Conservation (phyloP, 2,113 vertebrate species). For the Regulus satrapa region DNA sequence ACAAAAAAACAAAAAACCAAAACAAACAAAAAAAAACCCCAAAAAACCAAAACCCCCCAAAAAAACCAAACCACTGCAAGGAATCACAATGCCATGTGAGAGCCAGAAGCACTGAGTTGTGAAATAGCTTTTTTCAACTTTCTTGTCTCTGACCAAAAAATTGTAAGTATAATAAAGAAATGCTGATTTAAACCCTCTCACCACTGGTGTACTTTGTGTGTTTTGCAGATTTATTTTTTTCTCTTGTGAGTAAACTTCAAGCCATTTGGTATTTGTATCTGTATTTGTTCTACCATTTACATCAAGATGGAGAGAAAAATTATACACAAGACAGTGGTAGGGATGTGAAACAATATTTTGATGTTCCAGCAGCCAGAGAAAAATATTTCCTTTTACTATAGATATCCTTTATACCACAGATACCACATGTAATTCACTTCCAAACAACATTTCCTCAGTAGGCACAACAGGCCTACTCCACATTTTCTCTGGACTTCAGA, state of each 20-base stretch:
- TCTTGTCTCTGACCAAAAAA: neutral
- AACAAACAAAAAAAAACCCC: no score
- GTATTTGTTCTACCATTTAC: neutral
- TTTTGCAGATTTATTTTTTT: neutral
- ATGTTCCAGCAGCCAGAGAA: neutral
- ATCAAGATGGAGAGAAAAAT: neutral
- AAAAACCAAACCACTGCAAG: neutral
- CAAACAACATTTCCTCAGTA: neutral
- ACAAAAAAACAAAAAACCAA: no score
- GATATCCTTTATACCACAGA: neutral
- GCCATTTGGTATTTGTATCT: neutral
- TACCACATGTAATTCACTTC: neutral
- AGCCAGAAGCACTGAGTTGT: neutral
- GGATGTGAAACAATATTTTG: neutral
- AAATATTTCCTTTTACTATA: neutral
- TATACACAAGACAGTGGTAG: neutral
- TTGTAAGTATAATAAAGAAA: neutral
- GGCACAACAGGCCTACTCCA: neutral
- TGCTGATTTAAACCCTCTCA: neutral
- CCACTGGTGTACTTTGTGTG: neutral
- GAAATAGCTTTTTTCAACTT: neutral
- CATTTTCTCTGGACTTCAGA: neutral
- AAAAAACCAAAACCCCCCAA: no score
- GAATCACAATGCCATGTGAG: neutral
- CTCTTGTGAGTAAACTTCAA: neutral